phyloP scores from a whole-genome alignment of 53 echinoderm and acorn worm genomes.

The Arbacia lixula region DNA sequence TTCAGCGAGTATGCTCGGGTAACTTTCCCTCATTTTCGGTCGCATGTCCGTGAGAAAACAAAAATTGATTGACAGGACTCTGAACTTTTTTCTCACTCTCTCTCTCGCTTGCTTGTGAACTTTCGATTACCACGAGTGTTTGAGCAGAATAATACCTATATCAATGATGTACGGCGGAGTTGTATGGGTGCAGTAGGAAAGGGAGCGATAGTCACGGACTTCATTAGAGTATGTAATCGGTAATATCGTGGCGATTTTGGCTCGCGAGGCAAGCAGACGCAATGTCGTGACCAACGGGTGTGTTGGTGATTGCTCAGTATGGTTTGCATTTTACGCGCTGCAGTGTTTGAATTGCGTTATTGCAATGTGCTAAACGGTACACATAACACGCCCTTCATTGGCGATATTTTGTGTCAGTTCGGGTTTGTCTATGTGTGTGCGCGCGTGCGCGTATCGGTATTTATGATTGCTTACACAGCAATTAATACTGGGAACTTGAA shows the following conservation, averaged over 20 bases:
- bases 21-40: slow-evolving; percentile 8
- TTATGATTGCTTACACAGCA: no score
- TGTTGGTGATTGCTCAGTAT: slow-evolving; percentile 13
- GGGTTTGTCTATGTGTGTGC: no score
- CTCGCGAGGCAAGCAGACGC: neutral
- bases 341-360: slow-evolving; percentile 41
- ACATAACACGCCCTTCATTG: slow-evolving; percentile 2
- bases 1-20: slow-evolving; percentile 17
- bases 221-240: slow-evolving; percentile 4
- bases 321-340: slow-evolving; percentile 4
- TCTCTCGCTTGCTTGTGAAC: slow-evolving; percentile 45
- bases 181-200: neutral
- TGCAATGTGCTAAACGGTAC: slow-evolving; percentile 36
- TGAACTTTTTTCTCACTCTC: no score
- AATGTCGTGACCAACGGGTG: neutral
- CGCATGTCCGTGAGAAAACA: no score
- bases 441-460: no score
- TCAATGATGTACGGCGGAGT: slow-evolving; percentile 17
- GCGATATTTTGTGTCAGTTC: no score
- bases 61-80: slow-evolving; percentile 27
- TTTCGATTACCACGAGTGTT: slow-evolving; percentile 40
- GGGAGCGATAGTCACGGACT: slow-evolving; percentile 21
- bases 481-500: no score
- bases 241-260: neutral
- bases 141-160: slow-evolving; percentile 32